phyloP scores from a whole-genome alignment of 1,140 invertebrate species.

The Eriocheir sinensis region DNA sequence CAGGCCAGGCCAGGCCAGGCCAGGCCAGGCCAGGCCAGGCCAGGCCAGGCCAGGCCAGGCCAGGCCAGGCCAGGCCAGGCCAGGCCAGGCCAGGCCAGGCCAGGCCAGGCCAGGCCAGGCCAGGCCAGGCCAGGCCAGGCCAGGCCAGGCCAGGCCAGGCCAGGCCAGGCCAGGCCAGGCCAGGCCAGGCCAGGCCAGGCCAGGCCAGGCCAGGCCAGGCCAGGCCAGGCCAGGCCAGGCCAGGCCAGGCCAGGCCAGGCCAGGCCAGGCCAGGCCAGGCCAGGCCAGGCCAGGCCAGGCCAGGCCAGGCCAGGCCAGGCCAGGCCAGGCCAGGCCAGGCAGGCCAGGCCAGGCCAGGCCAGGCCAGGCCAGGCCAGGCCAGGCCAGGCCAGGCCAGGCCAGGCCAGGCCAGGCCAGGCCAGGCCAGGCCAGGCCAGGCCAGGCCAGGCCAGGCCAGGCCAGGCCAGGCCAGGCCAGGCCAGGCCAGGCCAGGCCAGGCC shows the following conservation, averaged over 20 bases:
- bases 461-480: slow-evolving; percentile 44
- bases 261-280: slow-evolving; percentile 79
- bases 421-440: slow-evolving; percentile 36
- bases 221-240: slow-evolving; percentile 33
- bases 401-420: slow-evolving; percentile 75
- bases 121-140: slow-evolving; percentile 59
- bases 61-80: no score
- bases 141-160: slow-evolving; percentile 79
- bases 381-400: slow-evolving; percentile 79
- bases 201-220: slow-evolving; percentile 70
- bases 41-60: no score
- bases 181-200: slow-evolving; percentile 78
- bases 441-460: slow-evolving; percentile 45
- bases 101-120: no score
- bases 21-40: no score
- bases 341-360: slow-evolving; percentile 80
- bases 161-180: slow-evolving; percentile 79
- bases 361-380: slow-evolving; percentile 79
- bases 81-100: no score
- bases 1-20: no score
- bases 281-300: slow-evolving; percentile 74
- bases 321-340: slow-evolving; percentile 78
- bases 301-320: slow-evolving; percentile 79
- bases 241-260: slow-evolving; percentile 79
- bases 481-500: slow-evolving; percentile 33